These are phyloP conservation scores for Nemurella pictetii DNA, from an alignment of 2,888 invertebrate genomes.

Conservation along the genomic window DNA sequence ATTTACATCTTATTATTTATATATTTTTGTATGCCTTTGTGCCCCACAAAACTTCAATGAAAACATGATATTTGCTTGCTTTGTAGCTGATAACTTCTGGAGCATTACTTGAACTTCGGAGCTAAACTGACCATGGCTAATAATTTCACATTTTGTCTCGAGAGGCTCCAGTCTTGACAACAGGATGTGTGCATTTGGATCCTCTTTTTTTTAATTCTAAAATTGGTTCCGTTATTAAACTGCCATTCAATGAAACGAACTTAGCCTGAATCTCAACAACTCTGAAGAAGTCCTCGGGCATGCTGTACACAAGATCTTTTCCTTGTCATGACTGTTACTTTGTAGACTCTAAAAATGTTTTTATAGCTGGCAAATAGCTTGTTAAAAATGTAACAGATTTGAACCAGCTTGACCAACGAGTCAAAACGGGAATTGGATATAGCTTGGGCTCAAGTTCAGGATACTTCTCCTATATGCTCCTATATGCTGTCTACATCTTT, in stretches of 20 bases:
- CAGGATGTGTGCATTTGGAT: not conserved
- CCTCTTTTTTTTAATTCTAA: not conserved
- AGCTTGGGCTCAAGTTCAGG: not conserved
- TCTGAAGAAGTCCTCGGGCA: not conserved
- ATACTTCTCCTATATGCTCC: not conserved
- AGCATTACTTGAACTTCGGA: not conserved
- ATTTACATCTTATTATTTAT: too few species aligned
- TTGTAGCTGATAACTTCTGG: not conserved
- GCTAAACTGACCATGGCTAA: not conserved
- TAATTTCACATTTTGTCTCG: not conserved
- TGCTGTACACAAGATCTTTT: not conserved
- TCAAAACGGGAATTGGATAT: constrained; percentile 1
- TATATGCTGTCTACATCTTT: too few species aligned
- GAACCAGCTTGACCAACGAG: constrained; percentile 10
- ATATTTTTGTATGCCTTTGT: not conserved
- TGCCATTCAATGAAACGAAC: not conserved
- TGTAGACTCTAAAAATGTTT: not conserved
- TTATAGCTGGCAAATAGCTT: not conserved
- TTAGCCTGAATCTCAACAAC: not conserved
- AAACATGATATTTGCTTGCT: not conserved
- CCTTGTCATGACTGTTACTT: constrained; percentile 5
- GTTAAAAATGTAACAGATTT: not conserved
- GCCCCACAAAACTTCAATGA: not conserved
- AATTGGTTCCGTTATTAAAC: not conserved
- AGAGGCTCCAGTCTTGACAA: not conserved